phyloP scores from a whole-genome alignment of 2,888 invertebrate genomes.

The Drosophila neoperkinsi region DNA sequence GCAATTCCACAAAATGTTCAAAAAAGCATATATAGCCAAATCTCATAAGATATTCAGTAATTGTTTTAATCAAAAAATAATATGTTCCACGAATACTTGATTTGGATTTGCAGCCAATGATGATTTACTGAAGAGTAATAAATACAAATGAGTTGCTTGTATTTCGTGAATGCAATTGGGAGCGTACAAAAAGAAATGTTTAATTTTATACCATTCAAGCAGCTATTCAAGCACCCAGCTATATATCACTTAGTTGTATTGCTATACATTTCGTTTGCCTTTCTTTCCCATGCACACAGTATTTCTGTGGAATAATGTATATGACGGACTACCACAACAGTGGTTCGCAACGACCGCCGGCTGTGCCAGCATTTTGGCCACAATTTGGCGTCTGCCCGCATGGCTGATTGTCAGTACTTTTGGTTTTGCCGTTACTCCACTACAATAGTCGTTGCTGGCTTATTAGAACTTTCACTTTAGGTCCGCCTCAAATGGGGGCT shows the following conservation, averaged over 20 bases:
- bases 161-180: conserved; percentile 30
- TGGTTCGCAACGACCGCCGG: conserved; percentile 13
- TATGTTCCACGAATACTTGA: conserved; percentile 3
- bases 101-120: conserved; percentile 19
- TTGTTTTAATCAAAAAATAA: conserved; percentile 15
- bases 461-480: conserved; percentile 79
- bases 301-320: not conserved
- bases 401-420: conserved; percentile 43
- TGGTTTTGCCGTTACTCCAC: conserved; percentile 14
- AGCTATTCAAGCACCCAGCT: conserved; percentile 20
- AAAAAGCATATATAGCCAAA: conserved; percentile 14
- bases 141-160: conserved; percentile 59
- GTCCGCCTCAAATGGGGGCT: conserved; percentile 60
- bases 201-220: conserved; percentile 45
- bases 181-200: conserved; percentile 41
- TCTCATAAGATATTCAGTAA: conserved; percentile 14
- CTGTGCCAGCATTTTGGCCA: conserved; percentile 28
- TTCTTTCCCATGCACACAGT: conserved; percentile 37
- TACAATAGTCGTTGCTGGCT: conserved; percentile 35
- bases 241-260: conserved; percentile 26
- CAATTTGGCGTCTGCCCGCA: conserved; percentile 48
- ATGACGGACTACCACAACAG: conserved; percentile 69
- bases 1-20: conserved; percentile 15
- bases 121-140: conserved; percentile 8
- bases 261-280: conserved; percentile 32